A percentile compares a stretch with the other conserved stretches of the same genome.
Evolutionary conservation across 2,113 vertebrate genomes (phyloP).

Genomic region (Bombycilla garrulus): DNA sequence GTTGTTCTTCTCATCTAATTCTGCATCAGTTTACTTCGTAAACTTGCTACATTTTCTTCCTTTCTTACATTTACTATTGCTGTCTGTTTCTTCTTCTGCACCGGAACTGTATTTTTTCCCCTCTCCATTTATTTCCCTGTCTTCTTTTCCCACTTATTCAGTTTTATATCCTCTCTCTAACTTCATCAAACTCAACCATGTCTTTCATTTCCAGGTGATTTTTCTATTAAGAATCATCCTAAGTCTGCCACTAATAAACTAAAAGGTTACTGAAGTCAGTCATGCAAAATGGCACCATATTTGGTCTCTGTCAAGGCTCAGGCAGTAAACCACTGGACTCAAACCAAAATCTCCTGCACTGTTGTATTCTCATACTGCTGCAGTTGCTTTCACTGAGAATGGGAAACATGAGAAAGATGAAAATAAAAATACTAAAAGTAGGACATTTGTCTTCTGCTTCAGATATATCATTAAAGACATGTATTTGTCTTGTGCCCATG

Average conservation of each 20-base stretch:
- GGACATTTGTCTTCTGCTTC: neutral
- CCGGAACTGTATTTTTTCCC: neutral
- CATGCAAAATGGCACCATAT: neutral
- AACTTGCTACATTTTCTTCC: neutral
- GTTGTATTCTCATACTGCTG: neutral
- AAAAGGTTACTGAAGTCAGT: neutral
- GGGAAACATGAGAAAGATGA: accelerated
- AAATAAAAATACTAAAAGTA: neutral
- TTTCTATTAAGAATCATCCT: neutral
- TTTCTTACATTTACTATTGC: neutral
- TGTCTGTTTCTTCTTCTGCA: neutral
- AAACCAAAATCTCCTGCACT: neutral
- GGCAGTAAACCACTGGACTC: neutral
- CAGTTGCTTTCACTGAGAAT: neutral
- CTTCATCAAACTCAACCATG: neutral
- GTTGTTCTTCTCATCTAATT: neutral
- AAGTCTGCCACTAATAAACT: neutral
- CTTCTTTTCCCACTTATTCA: neutral
- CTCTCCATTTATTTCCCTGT: neutral
- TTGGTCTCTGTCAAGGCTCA: neutral
- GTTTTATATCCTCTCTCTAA: neutral
- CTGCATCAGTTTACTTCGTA: neutral
- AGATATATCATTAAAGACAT: neutral
- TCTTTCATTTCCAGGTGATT: neutral
- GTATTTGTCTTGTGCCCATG: neutral